Conservation (phyloP, 2,888 invertebrate species). For the Sminthurinus aureus region DNA sequence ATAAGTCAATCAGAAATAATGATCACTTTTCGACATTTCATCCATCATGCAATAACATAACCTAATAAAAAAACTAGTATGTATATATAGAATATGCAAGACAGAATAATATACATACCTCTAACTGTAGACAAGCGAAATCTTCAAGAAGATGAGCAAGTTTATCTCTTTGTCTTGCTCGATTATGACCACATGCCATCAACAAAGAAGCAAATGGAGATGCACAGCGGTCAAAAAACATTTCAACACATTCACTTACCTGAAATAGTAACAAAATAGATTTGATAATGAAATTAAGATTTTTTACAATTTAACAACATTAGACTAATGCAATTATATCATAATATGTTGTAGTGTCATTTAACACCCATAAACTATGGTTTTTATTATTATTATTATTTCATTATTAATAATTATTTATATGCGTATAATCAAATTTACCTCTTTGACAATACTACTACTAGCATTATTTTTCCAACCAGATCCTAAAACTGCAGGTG, state of each 20-base stretch:
- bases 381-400: too few relatives aligned
- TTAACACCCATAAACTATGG: too few relatives aligned
- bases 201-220: slow-evolving; percentile 85
- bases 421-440: not conserved
- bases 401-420: not conserved
- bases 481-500: slow-evolving; percentile 67
- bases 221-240: slow-evolving; percentile 85
- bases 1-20: not conserved
- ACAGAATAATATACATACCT: slow-evolving; percentile 68
- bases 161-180: slow-evolving; percentile 94
- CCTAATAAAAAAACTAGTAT: not conserved
- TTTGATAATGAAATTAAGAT: slow-evolving; percentile 1
- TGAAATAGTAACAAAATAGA: slow-evolving; percentile 61
- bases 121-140: slow-evolving; percentile 89
- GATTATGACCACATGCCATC: slow-evolving; percentile 91
- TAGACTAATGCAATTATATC: not conserved
- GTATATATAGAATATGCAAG: not conserved
- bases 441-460: slow-evolving; percentile 29
- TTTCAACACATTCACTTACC: slow-evolving; percentile 87
- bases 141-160: slow-evolving; percentile 88
- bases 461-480: slow-evolving; percentile 25
- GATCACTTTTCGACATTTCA: not conserved
- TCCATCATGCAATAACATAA: not conserved
- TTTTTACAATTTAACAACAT: not conserved
- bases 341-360: too few relatives aligned